Conservation (phyloP, 2,797 vertebrate genomes). For the Anas flavirostris region DNA sequence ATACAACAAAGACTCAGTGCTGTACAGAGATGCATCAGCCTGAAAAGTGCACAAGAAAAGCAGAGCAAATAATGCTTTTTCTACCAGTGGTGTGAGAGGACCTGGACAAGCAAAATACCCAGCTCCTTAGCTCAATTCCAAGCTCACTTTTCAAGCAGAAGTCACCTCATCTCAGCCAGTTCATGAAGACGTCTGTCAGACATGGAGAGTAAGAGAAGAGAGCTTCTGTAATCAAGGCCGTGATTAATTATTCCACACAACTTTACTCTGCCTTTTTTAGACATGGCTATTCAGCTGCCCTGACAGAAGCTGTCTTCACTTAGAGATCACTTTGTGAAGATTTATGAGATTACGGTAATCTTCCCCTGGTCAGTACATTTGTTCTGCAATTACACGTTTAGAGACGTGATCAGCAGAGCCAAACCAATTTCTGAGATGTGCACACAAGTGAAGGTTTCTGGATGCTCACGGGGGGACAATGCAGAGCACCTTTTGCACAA, state of each 20-base stretch:
- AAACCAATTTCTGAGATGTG: neutral
- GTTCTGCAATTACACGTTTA: neutral
- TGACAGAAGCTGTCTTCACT: neutral
- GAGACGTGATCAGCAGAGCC: neutral
- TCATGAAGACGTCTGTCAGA: neutral
- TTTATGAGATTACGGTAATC: neutral
- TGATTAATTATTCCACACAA: neutral
- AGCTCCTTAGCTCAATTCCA: neutral
- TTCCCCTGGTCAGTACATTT: neutral
- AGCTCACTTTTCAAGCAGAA: neutral
- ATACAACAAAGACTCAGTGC: neutral
- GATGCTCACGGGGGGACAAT: accelerated
- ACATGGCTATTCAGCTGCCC: neutral
- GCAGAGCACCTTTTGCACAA: neutral
- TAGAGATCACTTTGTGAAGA: neutral
- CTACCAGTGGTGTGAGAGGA: neutral
- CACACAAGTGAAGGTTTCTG: neutral
- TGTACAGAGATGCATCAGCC: neutral
- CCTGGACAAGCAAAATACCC: neutral
- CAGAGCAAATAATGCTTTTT: neutral
- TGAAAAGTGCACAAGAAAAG: neutral
- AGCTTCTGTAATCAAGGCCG: neutral
- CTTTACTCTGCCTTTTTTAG: neutral
- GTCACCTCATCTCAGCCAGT: neutral
- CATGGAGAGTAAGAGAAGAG: neutral